Base-by-base conservation (phyloP, 2,888 invertebrate genomes). In the Micoletzkya japonica region DNA sequence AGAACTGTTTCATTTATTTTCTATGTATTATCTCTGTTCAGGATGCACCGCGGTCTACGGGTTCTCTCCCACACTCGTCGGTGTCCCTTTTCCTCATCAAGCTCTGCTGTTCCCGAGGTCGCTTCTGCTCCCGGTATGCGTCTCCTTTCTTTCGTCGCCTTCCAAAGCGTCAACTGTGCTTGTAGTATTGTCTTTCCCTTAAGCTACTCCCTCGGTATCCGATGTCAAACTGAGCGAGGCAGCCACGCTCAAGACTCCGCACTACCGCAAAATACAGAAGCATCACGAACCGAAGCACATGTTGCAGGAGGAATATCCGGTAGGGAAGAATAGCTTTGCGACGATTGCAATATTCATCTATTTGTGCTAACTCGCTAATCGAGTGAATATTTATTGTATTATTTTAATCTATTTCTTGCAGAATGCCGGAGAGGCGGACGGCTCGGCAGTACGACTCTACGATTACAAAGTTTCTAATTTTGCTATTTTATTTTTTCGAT, bases 381-480 rank as follows among this genome's bases (percentile, higher is more conserved):
- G 58, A 1, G 32, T 2, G 20, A 56, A 4, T 56, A 6, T 1
- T 28, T 37, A 37, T 10, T 34, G 4, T 4, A 26, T 58, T 14
- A 28, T 28, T 14, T 26, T 6, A 52, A 52, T 6, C 4, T 30
- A 30, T 3, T 60, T 36, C 4, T 70, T 77, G 36, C 56, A 76
- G 71, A 80, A 79, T 60, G 73, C 72, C 24, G 80, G 81, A 4
- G 81, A 81, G 39, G 72, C 73, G 3, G 73, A 73, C 14, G 82
- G 79, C 32, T 72, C 76, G 20, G 82, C 80, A 10, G 75, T 79
- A 28, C 77, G 84, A 14, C 74, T 84, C 6, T 76, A 76, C 70
- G 84, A 84, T 71, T 84, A 80, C 73, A 78, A 82, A 57, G 64
- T 66, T 26, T 50, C 50, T 50, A n/a, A 56, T 56, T 24, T 28